A percentile compares a stretch with the other conserved stretches of the same genome.
phyloP scores from a whole-genome alignment of 1,140 invertebrate genomes.

The Papilio aristodemus region DNA sequence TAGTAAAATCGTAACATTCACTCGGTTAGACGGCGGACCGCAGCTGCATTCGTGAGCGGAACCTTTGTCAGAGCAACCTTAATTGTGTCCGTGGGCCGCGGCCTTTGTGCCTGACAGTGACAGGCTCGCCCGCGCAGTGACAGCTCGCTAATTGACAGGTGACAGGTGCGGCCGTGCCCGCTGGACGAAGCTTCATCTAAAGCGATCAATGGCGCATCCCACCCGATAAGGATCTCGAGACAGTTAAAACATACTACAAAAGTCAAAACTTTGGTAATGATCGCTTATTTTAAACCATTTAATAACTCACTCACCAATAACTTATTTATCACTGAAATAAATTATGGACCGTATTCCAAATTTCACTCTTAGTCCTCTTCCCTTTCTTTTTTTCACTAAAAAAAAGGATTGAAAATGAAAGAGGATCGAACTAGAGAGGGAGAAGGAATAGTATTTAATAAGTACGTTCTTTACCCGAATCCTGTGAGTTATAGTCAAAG shows the following conservation, averaged over 20 bases:
- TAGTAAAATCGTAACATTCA: conserved; percentile 17
- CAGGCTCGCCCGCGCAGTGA: conserved; percentile 34
- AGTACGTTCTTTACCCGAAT: no score
- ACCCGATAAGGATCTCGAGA: background rate
- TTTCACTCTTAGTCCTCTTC: no score
- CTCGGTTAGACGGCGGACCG: background rate
- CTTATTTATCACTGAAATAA: no score
- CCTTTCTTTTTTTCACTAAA: no score
- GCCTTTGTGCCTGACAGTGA: background rate
- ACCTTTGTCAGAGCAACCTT: conserved; percentile 31
- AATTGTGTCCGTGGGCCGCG: conserved; percentile 13
- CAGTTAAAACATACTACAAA: background rate
- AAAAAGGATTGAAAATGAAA: no score
- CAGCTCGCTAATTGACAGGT: conserved; percentile 43
- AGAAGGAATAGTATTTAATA: no score
- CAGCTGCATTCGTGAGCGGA: conserved; percentile 21
- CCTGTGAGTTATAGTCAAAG: no score
- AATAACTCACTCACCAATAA: no score
- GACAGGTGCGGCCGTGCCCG: conserved; percentile 33
- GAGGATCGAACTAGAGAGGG: no score
- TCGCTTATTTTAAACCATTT: background rate
- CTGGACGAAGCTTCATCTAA: conserved; percentile 17
- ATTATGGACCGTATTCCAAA: no score
- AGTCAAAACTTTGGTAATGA: background rate
- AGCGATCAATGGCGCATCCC: conserved; percentile 6